phyloP scores from a whole-genome alignment of 2,888 invertebrate species.

The Carabus problematicus region DNA sequence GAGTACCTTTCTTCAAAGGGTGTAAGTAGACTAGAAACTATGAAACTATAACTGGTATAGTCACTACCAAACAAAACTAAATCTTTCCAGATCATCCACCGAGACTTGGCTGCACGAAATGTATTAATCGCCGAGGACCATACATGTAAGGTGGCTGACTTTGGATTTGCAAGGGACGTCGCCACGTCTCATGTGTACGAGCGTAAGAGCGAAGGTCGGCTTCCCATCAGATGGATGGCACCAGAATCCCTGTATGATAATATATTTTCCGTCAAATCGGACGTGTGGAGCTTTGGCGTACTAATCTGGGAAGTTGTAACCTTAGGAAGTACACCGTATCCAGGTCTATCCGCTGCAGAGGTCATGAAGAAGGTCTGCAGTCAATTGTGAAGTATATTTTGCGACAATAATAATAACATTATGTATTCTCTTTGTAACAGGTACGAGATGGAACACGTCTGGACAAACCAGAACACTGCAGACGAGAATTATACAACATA shows the following conservation, averaged over 20 bases:
- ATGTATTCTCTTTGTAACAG: slow-evolving; percentile 59
- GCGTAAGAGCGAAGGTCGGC: slow-evolving; percentile 78
- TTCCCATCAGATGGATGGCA: slow-evolving; percentile 90
- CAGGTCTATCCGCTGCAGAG: slow-evolving; percentile 89
- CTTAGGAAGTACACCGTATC: slow-evolving; percentile 93
- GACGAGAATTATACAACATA: slow-evolving; percentile 89
- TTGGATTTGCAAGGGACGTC: slow-evolving; percentile 91
- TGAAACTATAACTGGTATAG: slow-evolving; percentile 4
- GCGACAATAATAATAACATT: slow-evolving; percentile 11
- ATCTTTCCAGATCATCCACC: slow-evolving; percentile 77
- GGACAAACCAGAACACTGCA: slow-evolving; percentile 93
- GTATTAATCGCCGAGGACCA: slow-evolving; percentile 86
- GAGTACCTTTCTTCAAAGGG: slow-evolving; percentile 83
- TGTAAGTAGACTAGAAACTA: slow-evolving; percentile 65
- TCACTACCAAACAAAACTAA: not conserved
- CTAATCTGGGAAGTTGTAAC: slow-evolving; percentile 97
- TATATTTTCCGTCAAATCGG: slow-evolving; percentile 91
- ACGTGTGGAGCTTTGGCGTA: slow-evolving; percentile 96
- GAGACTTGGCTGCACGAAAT: slow-evolving; percentile 90
- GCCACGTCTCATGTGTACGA: slow-evolving; percentile 86
- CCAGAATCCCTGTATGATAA: slow-evolving; percentile 94
- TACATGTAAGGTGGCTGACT: slow-evolving; percentile 91
- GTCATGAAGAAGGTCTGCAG: slow-evolving; percentile 82
- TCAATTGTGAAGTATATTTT: not conserved
- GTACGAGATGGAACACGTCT: slow-evolving; percentile 88